Conservation (phyloP, 2,113 vertebrate genomes). For the Siniperca knerii region DNA sequence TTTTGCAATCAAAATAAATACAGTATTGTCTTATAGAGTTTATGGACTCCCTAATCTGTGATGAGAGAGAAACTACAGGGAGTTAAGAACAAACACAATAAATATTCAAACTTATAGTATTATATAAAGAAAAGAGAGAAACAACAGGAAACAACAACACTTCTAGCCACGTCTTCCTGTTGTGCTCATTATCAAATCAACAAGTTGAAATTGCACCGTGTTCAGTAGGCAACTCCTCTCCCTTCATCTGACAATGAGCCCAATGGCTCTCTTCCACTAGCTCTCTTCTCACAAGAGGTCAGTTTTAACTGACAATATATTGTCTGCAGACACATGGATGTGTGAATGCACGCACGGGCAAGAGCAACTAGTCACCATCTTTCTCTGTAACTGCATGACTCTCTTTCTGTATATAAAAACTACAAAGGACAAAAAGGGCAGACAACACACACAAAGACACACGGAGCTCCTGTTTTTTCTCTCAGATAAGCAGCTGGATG, state of each 20-base stretch:
- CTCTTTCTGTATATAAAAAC: constrained; percentile 5
- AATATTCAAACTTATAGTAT: not conserved
- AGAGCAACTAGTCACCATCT: not conserved
- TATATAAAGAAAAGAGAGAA: not conserved
- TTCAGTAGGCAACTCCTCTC: not conserved
- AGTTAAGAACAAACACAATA: not conserved
- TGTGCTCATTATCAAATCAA: constrained; percentile 42
- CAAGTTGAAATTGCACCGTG: constrained; percentile 2
- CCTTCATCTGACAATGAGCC: not conserved
- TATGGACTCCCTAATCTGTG: not conserved
- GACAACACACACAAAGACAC: constrained; percentile 1
- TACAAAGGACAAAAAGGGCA: not conserved
- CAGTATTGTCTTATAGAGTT: not conserved
- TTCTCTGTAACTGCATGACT: constrained; percentile 16
- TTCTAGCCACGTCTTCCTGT: not conserved
- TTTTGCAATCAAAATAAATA: constrained; percentile 4
- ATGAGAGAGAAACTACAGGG: constrained; percentile 11
- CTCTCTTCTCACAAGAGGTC: not conserved
- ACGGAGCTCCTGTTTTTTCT: not conserved
- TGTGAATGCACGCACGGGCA: not conserved
- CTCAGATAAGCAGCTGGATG: constrained; percentile 45
- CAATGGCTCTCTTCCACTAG: not conserved
- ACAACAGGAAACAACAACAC: constrained; percentile 18
- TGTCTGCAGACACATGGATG: not conserved
- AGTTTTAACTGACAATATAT: not conserved